A percentile compares a stretch with the other conserved stretches of the same genome.
These are phyloP conservation scores for Phymatocera aterrima DNA, from an alignment of 2,888 invertebrate species.

Conservation along the genomic window DNA sequence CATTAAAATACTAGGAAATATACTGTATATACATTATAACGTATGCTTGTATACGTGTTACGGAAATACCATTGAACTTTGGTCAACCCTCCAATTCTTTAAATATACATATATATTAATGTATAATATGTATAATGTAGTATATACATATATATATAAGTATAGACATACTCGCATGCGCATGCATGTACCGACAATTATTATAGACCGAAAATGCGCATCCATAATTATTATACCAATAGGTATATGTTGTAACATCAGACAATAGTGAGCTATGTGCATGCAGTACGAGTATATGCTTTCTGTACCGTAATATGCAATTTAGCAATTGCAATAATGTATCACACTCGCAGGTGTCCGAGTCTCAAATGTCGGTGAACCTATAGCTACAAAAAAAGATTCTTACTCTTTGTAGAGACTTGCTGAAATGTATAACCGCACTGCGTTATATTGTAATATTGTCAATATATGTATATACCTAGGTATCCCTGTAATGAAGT, in stretches of 20 bases:
- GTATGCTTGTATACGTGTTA: background rate
- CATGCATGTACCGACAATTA: too few relatives aligned
- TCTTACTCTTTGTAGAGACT: conserved; percentile 31
- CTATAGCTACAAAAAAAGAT: too few relatives aligned
- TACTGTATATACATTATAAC: too few relatives aligned
- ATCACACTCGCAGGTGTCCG: conserved; percentile 24
- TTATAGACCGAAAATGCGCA: too few relatives aligned
- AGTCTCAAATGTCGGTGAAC: conserved; percentile 42
- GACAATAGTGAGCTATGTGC: too few relatives aligned
- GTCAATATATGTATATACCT: too few relatives aligned
- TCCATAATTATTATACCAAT: too few relatives aligned
- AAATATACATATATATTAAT: background rate
- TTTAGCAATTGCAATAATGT: conserved; percentile 27
- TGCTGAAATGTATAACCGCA: too few relatives aligned
- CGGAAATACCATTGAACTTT: background rate
- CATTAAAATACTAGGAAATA: background rate
- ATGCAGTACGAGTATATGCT: background rate
- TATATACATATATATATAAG: background rate
- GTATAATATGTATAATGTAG: background rate
- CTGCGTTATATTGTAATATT: too few relatives aligned
- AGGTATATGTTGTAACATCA: too few relatives aligned
- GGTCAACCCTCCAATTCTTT: conserved; percentile 31
- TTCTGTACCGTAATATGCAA: conserved; percentile 28
- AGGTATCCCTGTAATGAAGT: too few relatives aligned
- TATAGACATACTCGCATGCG: background rate